phyloP scores from a whole-genome alignment of 1,140 invertebrate genomes.

The Bombus polaris region DNA sequence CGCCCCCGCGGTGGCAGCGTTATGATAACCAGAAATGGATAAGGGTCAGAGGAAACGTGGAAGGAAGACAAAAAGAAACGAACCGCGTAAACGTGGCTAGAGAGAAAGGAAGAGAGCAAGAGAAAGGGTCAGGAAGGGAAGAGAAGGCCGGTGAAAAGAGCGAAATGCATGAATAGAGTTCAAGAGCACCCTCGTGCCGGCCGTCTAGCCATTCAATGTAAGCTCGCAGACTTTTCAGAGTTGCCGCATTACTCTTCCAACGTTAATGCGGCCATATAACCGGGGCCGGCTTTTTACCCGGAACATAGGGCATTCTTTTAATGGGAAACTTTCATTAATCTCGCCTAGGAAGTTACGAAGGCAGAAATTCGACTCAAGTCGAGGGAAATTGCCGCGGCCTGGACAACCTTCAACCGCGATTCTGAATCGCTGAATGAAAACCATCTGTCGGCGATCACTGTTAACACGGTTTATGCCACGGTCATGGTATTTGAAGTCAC shows the following conservation, averaged over 20 bases:
- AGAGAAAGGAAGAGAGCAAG: not conserved
- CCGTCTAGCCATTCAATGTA: conserved; percentile 66
- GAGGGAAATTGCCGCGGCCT: conserved; percentile 12
- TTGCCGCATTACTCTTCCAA: conserved; percentile 56
- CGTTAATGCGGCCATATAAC: conserved; percentile 49
- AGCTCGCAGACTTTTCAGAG: conserved; percentile 65
- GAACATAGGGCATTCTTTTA: conserved; percentile 54
- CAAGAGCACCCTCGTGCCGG: conserved; percentile 62
- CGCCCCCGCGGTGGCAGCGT: not conserved
- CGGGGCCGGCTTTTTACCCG: conserved; percentile 27
- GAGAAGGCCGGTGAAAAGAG: conserved; percentile 46
- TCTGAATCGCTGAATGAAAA: not conserved
- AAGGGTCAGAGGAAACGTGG: conserved; percentile 14
- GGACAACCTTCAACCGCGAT: not conserved
- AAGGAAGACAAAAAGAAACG: not conserved
- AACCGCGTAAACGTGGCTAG: not conserved
- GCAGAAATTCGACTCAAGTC: not conserved
- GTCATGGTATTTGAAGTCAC: too few species aligned
- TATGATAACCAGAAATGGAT: conserved; percentile 58
- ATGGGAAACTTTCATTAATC: conserved; percentile 57
- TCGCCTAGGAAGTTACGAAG: conserved; percentile 43
- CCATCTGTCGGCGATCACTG: not conserved
- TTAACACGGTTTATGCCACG: too few species aligned
- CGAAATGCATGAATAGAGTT: conserved; percentile 70
- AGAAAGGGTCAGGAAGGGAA: conserved; percentile 28